phyloP scores from a whole-genome alignment of 2,113 vertebrate species.

The Dromiciops gliroides region DNA sequence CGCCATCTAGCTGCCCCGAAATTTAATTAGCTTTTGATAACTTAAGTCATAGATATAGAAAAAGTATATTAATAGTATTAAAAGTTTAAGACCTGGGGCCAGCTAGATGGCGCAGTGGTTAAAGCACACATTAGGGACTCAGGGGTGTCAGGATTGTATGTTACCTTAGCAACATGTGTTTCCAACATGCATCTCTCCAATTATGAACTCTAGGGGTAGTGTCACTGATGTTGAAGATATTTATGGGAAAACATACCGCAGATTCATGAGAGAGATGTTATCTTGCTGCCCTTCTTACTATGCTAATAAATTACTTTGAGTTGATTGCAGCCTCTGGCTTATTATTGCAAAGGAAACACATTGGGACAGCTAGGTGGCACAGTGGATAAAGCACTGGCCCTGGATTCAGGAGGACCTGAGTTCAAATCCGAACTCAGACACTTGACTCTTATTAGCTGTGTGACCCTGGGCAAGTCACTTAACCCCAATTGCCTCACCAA shows the following conservation, averaged over 20 bases:
- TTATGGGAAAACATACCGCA: not conserved
- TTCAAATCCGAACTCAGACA: no score
- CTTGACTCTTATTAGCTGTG: no score
- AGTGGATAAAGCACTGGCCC: no score
- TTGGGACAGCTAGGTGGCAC: no score
- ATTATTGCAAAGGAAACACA: not conserved
- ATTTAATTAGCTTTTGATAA: not conserved
- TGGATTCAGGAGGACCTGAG: no score
- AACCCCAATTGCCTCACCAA: no score
- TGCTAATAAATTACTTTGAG: not conserved
- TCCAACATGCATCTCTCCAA: not conserved
- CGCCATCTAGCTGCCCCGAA: no score
- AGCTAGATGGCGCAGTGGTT: no score
- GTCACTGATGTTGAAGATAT: not conserved
- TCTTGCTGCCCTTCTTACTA: not conserved
- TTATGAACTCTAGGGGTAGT: not conserved
- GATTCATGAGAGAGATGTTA: not conserved
- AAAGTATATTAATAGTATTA: not conserved
- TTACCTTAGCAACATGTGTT: not conserved
- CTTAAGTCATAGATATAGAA: not conserved
- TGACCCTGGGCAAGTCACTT: no score
- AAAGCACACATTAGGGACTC: not conserved
- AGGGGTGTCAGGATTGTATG: not conserved
- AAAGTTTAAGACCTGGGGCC: not conserved
- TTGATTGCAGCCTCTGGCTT: not conserved